Conservation (phyloP, 2,888 invertebrate genomes). For the Netelia inedita region DNA sequence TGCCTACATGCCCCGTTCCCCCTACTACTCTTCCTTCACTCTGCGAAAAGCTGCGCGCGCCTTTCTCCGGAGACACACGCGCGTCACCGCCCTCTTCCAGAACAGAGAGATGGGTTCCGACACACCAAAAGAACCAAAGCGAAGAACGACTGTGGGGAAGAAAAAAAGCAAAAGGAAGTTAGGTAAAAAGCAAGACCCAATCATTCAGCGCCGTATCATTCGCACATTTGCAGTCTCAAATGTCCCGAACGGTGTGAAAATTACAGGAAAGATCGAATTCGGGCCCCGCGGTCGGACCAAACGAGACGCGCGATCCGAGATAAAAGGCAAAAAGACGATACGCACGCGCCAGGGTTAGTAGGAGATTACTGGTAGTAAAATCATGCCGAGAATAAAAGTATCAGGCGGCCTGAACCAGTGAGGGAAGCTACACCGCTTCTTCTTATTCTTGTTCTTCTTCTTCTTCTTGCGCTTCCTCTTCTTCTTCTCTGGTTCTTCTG, state of each 20-base stretch:
- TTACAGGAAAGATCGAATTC: slow-evolving; percentile 77
- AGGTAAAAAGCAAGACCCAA: slow-evolving; percentile 26
- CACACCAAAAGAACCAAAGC: background rate
- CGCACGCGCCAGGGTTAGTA: slow-evolving; percentile 12
- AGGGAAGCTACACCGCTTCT: background rate
- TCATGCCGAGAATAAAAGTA: slow-evolving; percentile 67
- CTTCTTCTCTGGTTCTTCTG: slow-evolving; percentile 25
- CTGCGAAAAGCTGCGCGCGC: slow-evolving; percentile 43
- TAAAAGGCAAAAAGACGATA: slow-evolving; percentile 13
- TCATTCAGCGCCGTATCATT: slow-evolving; percentile 77
- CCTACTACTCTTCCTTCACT: background rate
- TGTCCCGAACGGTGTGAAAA: slow-evolving; percentile 82
- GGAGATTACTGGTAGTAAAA: slow-evolving; percentile 76
- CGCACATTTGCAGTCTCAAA: slow-evolving; percentile 81
- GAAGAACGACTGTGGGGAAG: background rate
- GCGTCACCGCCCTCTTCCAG: slow-evolving; percentile 38
- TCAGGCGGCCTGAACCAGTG: slow-evolving; percentile 20
- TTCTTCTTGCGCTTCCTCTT: slow-evolving; percentile 27
- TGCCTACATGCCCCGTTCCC: slow-evolving; percentile 28
- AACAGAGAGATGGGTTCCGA: background rate
- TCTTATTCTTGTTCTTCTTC: slow-evolving; percentile 16
- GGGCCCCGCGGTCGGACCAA: slow-evolving; percentile 9
- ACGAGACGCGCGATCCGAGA: slow-evolving; percentile 26
- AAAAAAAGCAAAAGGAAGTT: background rate
- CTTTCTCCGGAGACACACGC: slow-evolving; percentile 49